Conservation (phyloP, 1,140 invertebrate genomes). For the Samia ricini region DNA sequence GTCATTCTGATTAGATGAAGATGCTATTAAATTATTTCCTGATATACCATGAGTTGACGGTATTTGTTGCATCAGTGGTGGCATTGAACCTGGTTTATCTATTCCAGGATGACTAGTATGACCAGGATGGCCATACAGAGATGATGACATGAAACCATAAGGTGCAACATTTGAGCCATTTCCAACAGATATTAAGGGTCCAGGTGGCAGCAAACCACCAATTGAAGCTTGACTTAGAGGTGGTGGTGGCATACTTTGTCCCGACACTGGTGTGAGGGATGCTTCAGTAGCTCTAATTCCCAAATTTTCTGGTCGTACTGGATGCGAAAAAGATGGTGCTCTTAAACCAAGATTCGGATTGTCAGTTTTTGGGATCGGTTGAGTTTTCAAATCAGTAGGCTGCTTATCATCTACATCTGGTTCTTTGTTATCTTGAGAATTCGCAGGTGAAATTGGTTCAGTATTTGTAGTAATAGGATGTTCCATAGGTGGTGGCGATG, state of each 20-base stretch:
- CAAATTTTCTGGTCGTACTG: slow-evolving; percentile 66
- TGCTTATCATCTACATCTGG: slow-evolving; percentile 65
- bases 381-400: slow-evolving; percentile 68
- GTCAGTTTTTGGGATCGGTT: slow-evolving; percentile 58
- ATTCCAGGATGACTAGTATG: slow-evolving; percentile 57
- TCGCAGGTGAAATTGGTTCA: slow-evolving; percentile 64
- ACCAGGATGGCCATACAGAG: slow-evolving; percentile 61
- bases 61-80: slow-evolving; percentile 77
- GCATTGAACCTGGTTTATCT: slow-evolving; percentile 63
- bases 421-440: slow-evolving; percentile 68
- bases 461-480: slow-evolving; percentile 59
- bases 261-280: slow-evolving; percentile 45
- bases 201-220: slow-evolving; percentile 74
- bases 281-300: slow-evolving; percentile 56
- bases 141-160: slow-evolving; percentile 77
- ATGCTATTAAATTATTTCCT: slow-evolving; percentile 47
- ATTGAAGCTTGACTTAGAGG: slow-evolving; percentile 76
- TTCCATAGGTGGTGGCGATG: slow-evolving; percentile 68
- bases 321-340: slow-evolving; percentile 67
- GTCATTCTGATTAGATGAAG: slow-evolving; percentile 66
- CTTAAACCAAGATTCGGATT: slow-evolving; percentile 60
- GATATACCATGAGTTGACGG: slow-evolving; percentile 69
- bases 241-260: slow-evolving; percentile 62
- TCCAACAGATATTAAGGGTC: slow-evolving; percentile 78
- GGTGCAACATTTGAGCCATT: slow-evolving; percentile 69